Conservation (phyloP, 2,797 vertebrate species). For the Cossypha dichroa region DNA sequence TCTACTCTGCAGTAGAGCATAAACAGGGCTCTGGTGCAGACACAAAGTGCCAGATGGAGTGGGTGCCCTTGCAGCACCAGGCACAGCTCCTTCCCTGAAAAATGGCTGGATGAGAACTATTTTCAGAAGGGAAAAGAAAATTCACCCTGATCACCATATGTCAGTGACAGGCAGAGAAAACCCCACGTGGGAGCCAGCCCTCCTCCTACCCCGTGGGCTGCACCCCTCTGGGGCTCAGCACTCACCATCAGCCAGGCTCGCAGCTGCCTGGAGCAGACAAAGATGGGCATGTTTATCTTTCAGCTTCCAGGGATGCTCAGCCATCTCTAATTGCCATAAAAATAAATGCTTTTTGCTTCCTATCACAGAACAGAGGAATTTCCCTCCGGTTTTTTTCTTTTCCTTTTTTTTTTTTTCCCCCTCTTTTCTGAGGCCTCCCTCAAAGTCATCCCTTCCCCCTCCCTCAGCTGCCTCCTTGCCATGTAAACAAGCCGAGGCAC, state of each 20-base stretch:
- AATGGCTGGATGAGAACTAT: neutral
- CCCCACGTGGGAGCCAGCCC: neutral
- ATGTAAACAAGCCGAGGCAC: constrained; percentile 44
- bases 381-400: neutral
- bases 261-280: neutral
- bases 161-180: neutral
- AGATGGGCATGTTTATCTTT: constrained; percentile 5
- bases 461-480: neutral
- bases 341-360: constrained; percentile 46
- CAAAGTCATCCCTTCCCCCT: constrained; percentile 11
- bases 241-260: neutral
- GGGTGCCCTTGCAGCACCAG: neutral
- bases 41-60: neutral
- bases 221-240: neutral
- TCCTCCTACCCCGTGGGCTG: neutral
- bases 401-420: neutral
- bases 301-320: constrained; percentile 42
- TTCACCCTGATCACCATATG: neutral
- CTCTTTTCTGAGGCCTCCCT: constrained; percentile 9
- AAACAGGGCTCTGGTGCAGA: neutral
- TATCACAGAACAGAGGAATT: constrained; percentile 36
- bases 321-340: constrained; percentile 55
- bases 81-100: neutral
- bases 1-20: neutral
- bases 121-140: constrained; percentile 6